Conservation (phyloP, 2,797 vertebrate genomes). For the Anas georgica region DNA sequence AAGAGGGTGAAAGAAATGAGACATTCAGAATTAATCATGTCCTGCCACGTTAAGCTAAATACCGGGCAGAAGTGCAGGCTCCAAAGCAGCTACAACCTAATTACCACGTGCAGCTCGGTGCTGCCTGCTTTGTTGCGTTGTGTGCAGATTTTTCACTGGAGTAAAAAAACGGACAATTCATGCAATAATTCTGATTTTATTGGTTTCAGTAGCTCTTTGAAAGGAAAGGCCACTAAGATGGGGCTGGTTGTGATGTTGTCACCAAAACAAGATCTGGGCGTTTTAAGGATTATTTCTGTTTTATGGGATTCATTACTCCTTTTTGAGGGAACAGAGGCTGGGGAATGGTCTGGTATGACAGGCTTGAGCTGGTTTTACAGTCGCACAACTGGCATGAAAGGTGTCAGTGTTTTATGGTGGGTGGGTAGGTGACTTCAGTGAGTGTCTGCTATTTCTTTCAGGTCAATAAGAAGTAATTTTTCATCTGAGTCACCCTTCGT, state of each 20-base stretch:
- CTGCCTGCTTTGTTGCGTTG: background rate
- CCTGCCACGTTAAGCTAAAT: background rate
- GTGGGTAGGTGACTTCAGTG: slow-evolving; percentile 68
- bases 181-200: slow-evolving; percentile 51
- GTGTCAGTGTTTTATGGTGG: slow-evolving; percentile 72
- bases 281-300: slow-evolving; percentile 55
- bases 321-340: slow-evolving; percentile 2
- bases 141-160: background rate
- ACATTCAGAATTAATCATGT: background rate
- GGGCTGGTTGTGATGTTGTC: slow-evolving; percentile 1
- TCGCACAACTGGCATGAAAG: slow-evolving; percentile 46
- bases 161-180: background rate
- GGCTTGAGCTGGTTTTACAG: slow-evolving; percentile 67
- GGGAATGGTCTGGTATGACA: slow-evolving; percentile 36
- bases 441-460: slow-evolving; percentile 58
- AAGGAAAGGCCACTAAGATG: background rate
- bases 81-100: background rate
- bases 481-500: slow-evolving; percentile 61
- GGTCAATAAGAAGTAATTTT: slow-evolving; percentile 68
- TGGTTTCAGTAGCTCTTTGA: slow-evolving; percentile 67
- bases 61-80: background rate
- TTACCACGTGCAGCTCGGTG: background rate
- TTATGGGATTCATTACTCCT: slow-evolving; percentile 41
- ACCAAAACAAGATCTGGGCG: background rate
- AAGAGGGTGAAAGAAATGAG: background rate